Evolutionary conservation across 2,797 vertebrate genomes (phyloP), one percentile per base, ranked within the genome.

Genomic region (Mus spretus): DNA sequence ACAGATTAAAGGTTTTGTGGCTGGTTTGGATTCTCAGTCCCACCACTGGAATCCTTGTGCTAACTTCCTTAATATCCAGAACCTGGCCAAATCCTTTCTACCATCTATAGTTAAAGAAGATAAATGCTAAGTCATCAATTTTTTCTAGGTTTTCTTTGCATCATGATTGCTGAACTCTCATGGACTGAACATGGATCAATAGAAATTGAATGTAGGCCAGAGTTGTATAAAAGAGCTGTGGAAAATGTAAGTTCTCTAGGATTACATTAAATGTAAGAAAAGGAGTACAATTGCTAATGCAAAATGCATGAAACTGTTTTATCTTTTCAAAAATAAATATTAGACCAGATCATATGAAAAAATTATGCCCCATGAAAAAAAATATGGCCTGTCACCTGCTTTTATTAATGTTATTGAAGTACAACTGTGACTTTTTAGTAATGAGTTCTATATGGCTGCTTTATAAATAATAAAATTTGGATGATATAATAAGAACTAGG

Each of bases 251-350:
- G 40, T 88, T 94, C 19, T 81, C 70, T 59, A 55, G 44, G n/a
- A 61, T 90, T 4, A 6, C 77, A 53, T 11, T 31, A 50, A 79
- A 79, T 74, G 31, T 4, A 85, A 17, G 72, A 72, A 89, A 75
- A 83, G 4, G 0, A 67, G 17, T 6, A 57, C 34, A 89, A 34
- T 85, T 92, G 40, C 53, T 92, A 91, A 55, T 10, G 72, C 15
- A 89, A 75, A 83, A 83, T 89, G 9, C 20, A 63, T 47, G n/a
- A 47, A 47, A 47, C 47, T 47, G 8, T 95, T 90, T 82, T 53
- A 74, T 74, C 5, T 63, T 94, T 94, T 92, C 85, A 74, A 74
- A 96, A 92, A 88, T 92, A n/a, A 84, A 53, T 84, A 81, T 84
- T 78, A 74, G 81, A 79, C 34, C 34, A 91, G 55, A 83, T 61